These are phyloP conservation scores for Chrysina gloriosa DNA, from an alignment of 2,888 invertebrate species.

Conservation along the genomic window DNA sequence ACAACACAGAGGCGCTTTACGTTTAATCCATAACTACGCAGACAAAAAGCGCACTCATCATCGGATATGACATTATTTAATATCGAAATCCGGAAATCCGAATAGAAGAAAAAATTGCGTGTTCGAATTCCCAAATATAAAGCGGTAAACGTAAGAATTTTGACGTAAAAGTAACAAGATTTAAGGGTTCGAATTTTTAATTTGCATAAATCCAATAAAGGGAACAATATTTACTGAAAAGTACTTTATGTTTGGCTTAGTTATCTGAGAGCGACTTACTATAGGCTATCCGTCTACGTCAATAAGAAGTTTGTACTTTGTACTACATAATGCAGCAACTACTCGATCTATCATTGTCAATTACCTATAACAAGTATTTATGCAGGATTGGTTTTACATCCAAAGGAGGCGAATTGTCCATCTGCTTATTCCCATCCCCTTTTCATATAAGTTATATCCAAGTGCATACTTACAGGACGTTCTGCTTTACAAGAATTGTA, in stretches of 20 bases:
- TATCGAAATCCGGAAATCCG: too few relatives aligned
- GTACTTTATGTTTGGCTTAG: slow-evolving; percentile 50
- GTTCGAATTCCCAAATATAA: neutral
- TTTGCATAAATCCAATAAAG: slow-evolving; percentile 52
- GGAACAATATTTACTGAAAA: slow-evolving; percentile 49
- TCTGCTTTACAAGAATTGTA: slow-evolving; percentile 45
- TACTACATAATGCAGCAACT: slow-evolving; percentile 57
- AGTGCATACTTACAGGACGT: slow-evolving; percentile 43
- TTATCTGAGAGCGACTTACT: slow-evolving; percentile 45
- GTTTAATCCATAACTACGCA: neutral
- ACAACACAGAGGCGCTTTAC: neutral
- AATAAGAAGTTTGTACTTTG: slow-evolving; percentile 58
- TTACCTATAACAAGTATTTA: slow-evolving; percentile 59
- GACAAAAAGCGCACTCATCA: neutral
- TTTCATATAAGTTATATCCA: slow-evolving; percentile 50
- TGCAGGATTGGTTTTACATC: slow-evolving; percentile 56
- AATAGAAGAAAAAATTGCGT: too few relatives aligned
- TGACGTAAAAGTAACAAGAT: slow-evolving; percentile 18
- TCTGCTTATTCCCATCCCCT: slow-evolving; percentile 52
- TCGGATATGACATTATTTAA: neutral
- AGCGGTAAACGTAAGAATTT: neutral
- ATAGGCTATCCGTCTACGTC: slow-evolving; percentile 53
- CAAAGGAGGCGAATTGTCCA: slow-evolving; percentile 56
- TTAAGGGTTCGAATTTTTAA: slow-evolving; percentile 43
- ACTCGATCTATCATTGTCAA: slow-evolving; percentile 59